These are phyloP conservation scores for Pongo pygmaeus DNA, from an alignment of 2,113 vertebrate species.

Conservation along the genomic window DNA sequence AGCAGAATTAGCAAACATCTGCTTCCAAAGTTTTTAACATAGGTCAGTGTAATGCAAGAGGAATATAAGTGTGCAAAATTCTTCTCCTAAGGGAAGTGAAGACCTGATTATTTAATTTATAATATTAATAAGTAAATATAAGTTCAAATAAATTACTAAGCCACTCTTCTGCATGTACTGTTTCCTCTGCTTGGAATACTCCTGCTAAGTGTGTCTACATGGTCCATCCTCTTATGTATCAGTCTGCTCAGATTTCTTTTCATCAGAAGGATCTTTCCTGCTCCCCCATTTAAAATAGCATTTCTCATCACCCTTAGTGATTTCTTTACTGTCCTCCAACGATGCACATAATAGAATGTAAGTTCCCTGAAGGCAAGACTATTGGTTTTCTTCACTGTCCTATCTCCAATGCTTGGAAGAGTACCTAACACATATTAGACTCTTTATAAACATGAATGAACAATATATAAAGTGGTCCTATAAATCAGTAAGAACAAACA, in stretches of 20 bases:
- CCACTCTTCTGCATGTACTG: not conserved
- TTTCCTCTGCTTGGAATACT: not conserved
- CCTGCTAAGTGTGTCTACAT: rapidly evolving
- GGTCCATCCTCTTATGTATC: not conserved
- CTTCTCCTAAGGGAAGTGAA: not conserved
- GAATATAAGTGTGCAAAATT: not conserved
- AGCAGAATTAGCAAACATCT: not conserved
- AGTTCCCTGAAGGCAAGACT: not conserved
- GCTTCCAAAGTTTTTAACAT: not conserved
- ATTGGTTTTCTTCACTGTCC: not conserved
- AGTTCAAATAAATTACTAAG: not conserved
- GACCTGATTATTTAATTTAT: not conserved
- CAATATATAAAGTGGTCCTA: not conserved
- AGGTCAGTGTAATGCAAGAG: not conserved
- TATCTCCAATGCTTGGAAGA: not conserved
- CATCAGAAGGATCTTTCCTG: not conserved
- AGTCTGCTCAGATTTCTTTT: not conserved
- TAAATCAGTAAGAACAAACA: not conserved
- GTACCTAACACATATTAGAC: not conserved
- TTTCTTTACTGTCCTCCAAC: not conserved
- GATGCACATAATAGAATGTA: not conserved
- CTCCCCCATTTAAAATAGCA: not conserved
- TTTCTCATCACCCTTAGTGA: not conserved
- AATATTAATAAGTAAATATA: not conserved
- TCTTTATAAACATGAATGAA: not conserved